phyloP scores from a whole-genome alignment of 2,113 vertebrate species.

The Penelope pileata region DNA sequence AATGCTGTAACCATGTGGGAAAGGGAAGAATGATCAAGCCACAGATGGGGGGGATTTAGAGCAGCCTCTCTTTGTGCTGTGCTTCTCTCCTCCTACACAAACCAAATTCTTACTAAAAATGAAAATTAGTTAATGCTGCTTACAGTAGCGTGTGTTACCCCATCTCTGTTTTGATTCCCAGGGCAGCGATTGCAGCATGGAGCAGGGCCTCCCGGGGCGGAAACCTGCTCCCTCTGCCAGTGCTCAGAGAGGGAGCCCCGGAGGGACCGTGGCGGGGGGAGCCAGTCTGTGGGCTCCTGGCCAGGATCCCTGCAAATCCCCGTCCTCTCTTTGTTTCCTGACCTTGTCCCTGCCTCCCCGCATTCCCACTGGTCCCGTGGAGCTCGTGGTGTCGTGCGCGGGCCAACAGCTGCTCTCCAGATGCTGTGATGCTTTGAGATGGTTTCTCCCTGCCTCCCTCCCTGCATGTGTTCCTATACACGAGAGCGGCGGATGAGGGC shows the following conservation, averaged over 20 bases:
- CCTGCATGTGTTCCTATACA: not conserved
- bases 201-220: not conserved
- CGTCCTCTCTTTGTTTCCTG: conserved; percentile 24
- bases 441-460: conserved; percentile 4
- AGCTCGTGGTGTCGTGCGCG: not conserved
- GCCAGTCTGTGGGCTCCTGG: not conserved
- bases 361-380: conserved; percentile 21
- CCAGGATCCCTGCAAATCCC: conserved; percentile 56
- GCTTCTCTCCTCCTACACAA: conserved; percentile 52
- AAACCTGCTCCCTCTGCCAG: conserved; percentile 33
- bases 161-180: conserved; percentile 46
- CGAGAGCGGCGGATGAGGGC: not conserved
- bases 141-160: conserved; percentile 30
- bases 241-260: conserved; percentile 27
- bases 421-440: conserved; percentile 36
- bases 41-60: conserved; percentile 43
- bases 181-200: not conserved
- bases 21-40: conserved; percentile 53
- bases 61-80: conserved; percentile 41
- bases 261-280: conserved; percentile 40
- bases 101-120: conserved; percentile 62
- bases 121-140: conserved; percentile 42
- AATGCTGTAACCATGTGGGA: conserved; percentile 63
- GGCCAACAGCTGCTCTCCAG: conserved; percentile 63
- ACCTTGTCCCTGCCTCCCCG: conserved; percentile 34